phyloP scores from a whole-genome alignment of 2,888 invertebrate species.

The Barypeithes pellucidus region DNA sequence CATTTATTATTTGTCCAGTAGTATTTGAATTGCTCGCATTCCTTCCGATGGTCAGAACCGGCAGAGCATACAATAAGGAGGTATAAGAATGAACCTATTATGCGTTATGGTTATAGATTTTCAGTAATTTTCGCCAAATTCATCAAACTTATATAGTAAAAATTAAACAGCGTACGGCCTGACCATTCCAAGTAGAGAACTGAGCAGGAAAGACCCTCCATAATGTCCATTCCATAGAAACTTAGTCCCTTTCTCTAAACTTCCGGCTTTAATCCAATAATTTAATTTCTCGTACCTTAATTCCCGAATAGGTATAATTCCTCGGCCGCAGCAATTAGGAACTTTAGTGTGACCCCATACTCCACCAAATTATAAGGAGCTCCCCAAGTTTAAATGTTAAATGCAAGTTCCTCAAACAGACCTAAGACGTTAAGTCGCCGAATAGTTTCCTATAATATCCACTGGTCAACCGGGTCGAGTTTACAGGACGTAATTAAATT shows the following conservation, averaged over 20 bases:
- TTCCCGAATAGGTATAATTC: constrained; percentile 53
- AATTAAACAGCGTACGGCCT: too few relatives aligned
- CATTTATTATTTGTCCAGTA: too few relatives aligned
- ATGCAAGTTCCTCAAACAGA: constrained; percentile 65
- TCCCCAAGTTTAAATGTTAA: constrained; percentile 64
- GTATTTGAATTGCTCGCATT: too few relatives aligned
- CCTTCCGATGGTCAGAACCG: too few relatives aligned
- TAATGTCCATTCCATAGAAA: background rate
- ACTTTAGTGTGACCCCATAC: constrained; percentile 50
- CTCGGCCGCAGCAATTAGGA: constrained; percentile 53
- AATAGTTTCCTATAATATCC: constrained; percentile 71
- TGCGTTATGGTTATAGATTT: too few relatives aligned
- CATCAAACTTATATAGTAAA: too few relatives aligned
- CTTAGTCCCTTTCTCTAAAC: constrained; percentile 10
- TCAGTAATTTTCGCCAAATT: too few relatives aligned
- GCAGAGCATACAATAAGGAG: too few relatives aligned
- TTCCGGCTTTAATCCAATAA: constrained; percentile 41
- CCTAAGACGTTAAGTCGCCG: constrained; percentile 68
- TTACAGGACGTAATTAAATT: constrained; percentile 69
- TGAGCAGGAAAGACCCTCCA: background rate
- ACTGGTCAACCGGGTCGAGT: constrained; percentile 66
- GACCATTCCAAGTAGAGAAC: constrained; percentile 3
- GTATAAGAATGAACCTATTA: too few relatives aligned
- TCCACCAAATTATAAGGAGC: constrained; percentile 53
- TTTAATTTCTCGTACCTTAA: constrained; percentile 51